phyloP scores from a whole-genome alignment of 2,113 vertebrate species.

The Callithrix jacchus region DNA sequence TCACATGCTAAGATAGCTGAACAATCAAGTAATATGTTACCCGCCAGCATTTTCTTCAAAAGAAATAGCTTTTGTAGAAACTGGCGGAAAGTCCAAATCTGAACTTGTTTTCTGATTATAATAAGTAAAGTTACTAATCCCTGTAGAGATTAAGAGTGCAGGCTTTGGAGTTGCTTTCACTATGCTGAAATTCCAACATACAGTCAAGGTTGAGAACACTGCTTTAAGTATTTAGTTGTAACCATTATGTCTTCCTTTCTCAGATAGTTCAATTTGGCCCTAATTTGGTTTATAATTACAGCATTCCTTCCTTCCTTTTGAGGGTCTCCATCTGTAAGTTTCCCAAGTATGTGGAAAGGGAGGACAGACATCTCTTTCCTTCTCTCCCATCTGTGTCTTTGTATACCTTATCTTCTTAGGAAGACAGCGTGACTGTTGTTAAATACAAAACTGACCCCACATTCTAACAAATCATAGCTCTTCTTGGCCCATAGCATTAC shows the following conservation, averaged over 20 bases:
- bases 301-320: slow-evolving; percentile 16
- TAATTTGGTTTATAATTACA: slow-evolving; percentile 42
- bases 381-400: neutral
- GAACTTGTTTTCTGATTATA: slow-evolving; percentile 53
- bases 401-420: neutral
- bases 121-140: slow-evolving; percentile 70
- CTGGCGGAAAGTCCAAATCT: slow-evolving; percentile 59
- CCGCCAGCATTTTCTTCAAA: slow-evolving; percentile 53
- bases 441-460: neutral
- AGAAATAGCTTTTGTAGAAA: slow-evolving; percentile 77
- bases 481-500: neutral
- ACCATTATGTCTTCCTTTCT: slow-evolving; percentile 48
- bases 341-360: neutral
- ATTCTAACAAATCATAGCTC: neutral
- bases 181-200: neutral
- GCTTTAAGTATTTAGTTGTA: slow-evolving; percentile 2
- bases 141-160: slow-evolving; percentile 23
- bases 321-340: slow-evolving; percentile 17
- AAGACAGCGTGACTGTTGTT: neutral
- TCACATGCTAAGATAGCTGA: slow-evolving; percentile 26
- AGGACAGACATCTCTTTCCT: neutral
- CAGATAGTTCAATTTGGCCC: slow-evolving; percentile 6
- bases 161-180: slow-evolving; percentile 26
- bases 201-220: neutral
- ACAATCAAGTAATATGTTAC: slow-evolving; percentile 15